Conservation (phyloP, 2,113 vertebrate genomes). For the Nibea coibor region DNA sequence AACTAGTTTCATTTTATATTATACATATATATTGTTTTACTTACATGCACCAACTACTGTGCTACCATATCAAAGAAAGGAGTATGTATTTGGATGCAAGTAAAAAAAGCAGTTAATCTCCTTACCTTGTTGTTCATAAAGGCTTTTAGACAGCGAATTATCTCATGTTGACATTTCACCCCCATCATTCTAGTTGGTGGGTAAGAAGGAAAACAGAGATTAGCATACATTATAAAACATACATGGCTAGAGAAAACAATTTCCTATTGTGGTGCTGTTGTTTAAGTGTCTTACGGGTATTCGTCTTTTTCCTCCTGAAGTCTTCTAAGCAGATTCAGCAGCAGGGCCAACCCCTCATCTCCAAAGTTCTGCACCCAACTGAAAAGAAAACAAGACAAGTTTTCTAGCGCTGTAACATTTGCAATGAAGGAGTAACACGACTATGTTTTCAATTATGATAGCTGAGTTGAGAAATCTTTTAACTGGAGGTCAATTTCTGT, state of each 20-base stretch:
- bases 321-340: constrained; percentile 86
- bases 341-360: constrained; percentile 87
- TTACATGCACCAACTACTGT: neutral
- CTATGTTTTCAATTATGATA: no score
- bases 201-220: constrained; percentile 6
- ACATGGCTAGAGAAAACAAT: neutral
- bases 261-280: neutral
- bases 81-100: neutral
- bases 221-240: constrained; percentile 20
- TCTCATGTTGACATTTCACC: constrained; percentile 89
- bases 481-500: no score
- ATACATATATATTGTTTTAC: no score
- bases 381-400: neutral
- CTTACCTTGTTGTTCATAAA: constrained; percentile 95
- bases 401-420: no score
- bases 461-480: no score
- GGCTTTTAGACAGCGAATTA: constrained; percentile 92
- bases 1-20: neutral
- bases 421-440: no score
- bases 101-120: neutral
- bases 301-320: constrained; percentile 91
- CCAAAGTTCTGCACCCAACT: constrained; percentile 97
- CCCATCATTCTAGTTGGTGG: constrained; percentile 60
- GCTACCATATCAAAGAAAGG: neutral
- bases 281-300: constrained; percentile 79